phyloP scores from a whole-genome alignment of 2,113 vertebrate genomes.

The Dendropsophus ebraccatus region DNA sequence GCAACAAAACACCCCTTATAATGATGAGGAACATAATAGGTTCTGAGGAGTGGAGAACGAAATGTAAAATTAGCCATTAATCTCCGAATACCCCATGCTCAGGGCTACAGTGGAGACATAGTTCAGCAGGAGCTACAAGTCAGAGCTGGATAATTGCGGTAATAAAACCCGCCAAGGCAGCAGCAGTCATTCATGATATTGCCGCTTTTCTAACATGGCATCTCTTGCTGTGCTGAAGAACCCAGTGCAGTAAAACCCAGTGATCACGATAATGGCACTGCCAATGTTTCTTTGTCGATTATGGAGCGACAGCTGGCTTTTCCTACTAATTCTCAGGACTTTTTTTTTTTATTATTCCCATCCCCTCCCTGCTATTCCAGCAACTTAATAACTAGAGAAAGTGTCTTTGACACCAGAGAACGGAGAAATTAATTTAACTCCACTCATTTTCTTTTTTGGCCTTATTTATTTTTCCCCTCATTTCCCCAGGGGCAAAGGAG shows the following conservation, averaged over 20 bases:
- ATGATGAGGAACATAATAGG: constrained; percentile 56
- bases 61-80: constrained; percentile 60
- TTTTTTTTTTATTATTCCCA: neutral
- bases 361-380: neutral
- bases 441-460: constrained; percentile 12
- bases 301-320: constrained; percentile 49
- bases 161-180: constrained; percentile 47
- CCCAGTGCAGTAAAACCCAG: constrained; percentile 33
- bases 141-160: constrained; percentile 53
- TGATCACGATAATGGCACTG: constrained; percentile 46
- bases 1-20: constrained; percentile 52
- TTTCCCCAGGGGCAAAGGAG: constrained; percentile 34
- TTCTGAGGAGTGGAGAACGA: constrained; percentile 52
- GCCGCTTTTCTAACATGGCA: constrained; percentile 41
- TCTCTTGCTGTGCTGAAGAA: constrained; percentile 43
- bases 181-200: constrained; percentile 44
- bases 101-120: constrained; percentile 46
- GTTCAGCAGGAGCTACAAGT: constrained; percentile 44
- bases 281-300: constrained; percentile 33
- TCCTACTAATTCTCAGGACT: neutral
- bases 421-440: constrained; percentile 56
- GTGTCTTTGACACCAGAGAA: constrained; percentile 51
- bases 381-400: constrained; percentile 57
- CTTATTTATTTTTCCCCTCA: constrained; percentile 43
- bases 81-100: constrained; percentile 54